Percentiles rank a stretch among this genome's conserved stretches.
phyloP scores from a whole-genome alignment of 1,140 invertebrate genomes.

The Popillia japonica region DNA sequence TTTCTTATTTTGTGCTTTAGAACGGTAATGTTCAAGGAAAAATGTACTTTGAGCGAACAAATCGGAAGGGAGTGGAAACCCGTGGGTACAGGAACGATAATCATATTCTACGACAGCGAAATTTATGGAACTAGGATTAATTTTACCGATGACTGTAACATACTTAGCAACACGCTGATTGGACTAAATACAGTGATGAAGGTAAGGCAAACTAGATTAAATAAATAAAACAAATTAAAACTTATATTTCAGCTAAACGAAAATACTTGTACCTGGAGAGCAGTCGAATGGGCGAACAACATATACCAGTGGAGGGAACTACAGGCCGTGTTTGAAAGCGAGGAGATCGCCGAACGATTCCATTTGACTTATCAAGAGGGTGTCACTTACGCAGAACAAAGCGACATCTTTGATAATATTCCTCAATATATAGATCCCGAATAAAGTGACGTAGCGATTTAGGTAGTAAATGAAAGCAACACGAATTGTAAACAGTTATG shows the following conservation, averaged over 20 bases:
- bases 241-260: slow-evolving; percentile 52
- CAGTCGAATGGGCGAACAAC: slow-evolving; percentile 51
- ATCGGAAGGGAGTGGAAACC: slow-evolving; percentile 48
- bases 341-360: slow-evolving; percentile 51
- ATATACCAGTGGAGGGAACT: slow-evolving; percentile 47
- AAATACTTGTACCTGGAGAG: slow-evolving; percentile 54
- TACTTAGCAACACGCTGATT: slow-evolving; percentile 54
- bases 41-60: slow-evolving; percentile 52
- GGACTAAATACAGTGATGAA: slow-evolving; percentile 54
- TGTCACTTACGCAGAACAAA: slow-evolving; percentile 52
- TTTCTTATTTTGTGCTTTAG: slow-evolving; percentile 42
- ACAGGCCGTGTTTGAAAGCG: slow-evolving; percentile 52
- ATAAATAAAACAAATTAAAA: too few relatives aligned
- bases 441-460: not conserved
- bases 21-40: slow-evolving; percentile 45
- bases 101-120: slow-evolving; percentile 56
- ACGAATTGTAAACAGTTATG: not conserved
- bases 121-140: slow-evolving; percentile 52
- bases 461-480: not conserved
- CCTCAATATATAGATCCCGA: not conserved
- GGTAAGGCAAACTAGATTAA: slow-evolving; percentile 45
- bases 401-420: slow-evolving; percentile 43
- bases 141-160: slow-evolving; percentile 48
- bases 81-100: slow-evolving; percentile 49
- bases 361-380: slow-evolving; percentile 54